Percentiles rank a stretch among this genome's conserved stretches.
Evolutionary conservation across 2,797 vertebrate genomes (phyloP).

Genomic region (Rhynchotus rufescens): DNA sequence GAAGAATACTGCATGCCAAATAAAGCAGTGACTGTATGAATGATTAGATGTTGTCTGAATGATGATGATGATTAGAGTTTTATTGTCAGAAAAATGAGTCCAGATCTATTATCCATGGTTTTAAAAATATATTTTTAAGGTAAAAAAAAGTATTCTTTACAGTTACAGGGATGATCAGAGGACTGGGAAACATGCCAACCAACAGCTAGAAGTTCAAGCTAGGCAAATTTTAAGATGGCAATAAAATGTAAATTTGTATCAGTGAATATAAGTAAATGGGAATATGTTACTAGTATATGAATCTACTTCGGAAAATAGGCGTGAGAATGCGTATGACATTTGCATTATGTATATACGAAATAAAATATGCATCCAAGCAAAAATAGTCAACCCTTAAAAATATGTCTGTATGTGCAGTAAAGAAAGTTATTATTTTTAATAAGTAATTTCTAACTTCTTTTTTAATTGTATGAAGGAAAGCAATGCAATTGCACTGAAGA

Average conservation of each 20-base stretch:
- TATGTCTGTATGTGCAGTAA: background rate
- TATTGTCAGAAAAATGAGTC: background rate
- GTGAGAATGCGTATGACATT: background rate
- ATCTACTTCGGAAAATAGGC: background rate
- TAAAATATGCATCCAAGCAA: background rate
- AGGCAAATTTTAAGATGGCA: background rate
- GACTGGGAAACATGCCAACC: background rate
- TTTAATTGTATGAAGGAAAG: background rate
- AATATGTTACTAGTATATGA: background rate
- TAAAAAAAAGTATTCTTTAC: background rate
- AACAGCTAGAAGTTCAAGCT: background rate
- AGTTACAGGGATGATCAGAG: background rate
- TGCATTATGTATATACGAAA: background rate
- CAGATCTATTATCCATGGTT: background rate
- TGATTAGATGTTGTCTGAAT: no score
- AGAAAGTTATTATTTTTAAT: background rate
- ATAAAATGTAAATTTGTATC: background rate
- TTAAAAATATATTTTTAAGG: background rate
- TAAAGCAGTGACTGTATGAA: background rate
- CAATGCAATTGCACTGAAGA: background rate
- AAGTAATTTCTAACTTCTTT: background rate
- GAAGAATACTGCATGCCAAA: background rate
- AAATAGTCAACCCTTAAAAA: background rate
- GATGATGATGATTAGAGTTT: background rate
- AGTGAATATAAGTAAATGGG: background rate